Percentiles rank a stretch among this genome's conserved stretches.
Evolutionary conservation across 2,113 vertebrate genomes (phyloP).

Genomic region (Podocnemis expansa): DNA sequence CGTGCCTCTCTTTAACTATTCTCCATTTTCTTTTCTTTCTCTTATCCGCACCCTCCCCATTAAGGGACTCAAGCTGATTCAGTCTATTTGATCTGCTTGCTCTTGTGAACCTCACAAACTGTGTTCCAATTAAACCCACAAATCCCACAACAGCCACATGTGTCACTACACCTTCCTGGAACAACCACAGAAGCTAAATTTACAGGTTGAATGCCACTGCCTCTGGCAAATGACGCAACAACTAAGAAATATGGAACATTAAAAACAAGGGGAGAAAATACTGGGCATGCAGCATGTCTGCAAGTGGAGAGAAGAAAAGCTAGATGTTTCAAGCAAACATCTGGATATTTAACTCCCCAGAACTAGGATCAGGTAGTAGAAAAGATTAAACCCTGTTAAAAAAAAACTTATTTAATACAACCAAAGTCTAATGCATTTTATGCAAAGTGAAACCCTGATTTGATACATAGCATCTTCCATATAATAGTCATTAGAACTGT

Average conservation of each 20-base stretch:
- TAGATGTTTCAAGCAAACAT: background rate
- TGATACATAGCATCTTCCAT: background rate
- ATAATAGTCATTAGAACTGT: background rate
- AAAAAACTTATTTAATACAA: background rate
- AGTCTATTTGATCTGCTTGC: background rate
- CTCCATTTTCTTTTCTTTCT: background rate
- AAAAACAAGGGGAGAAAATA: background rate
- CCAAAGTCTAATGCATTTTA: background rate
- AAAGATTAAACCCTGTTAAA: background rate
- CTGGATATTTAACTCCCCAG: background rate
- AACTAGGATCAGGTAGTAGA: background rate
- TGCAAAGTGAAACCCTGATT: background rate
- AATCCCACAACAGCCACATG: background rate
- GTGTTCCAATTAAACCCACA: background rate
- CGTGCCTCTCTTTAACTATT: background rate
- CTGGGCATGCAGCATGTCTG: background rate
- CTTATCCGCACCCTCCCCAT: background rate
- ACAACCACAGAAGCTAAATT: background rate
- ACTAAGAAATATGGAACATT: background rate
- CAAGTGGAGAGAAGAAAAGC: background rate
- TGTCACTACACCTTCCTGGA: rapidly evolving
- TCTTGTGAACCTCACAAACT: background rate
- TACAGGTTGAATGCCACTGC: background rate
- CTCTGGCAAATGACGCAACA: background rate
- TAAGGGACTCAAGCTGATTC: background rate